Base-by-base conservation (phyloP, 2,888 invertebrate species). In the Branchellion lobata region DNA sequence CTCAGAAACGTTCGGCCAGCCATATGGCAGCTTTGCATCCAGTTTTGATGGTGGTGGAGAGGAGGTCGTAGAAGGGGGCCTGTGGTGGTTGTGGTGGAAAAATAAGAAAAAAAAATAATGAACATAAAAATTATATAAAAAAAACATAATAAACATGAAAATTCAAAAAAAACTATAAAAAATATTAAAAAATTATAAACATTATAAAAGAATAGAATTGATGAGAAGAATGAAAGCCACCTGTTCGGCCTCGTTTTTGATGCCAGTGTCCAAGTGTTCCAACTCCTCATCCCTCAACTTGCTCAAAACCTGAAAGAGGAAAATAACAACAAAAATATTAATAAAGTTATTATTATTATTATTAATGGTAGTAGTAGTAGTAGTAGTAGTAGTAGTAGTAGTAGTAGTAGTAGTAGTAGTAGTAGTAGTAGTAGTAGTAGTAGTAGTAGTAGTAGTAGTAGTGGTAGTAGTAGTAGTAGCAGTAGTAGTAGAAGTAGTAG, bases 281-380 rank as follows among this genome's bases (percentile, higher is more conserved):
- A 96, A 93, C 86, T 99, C 99, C 86, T 99, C 99, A 87, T 99
- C 95, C 34, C 98, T 91, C 88, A 96, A 94, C 86, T 92, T 91
- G 81, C 92, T 93, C 83, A 99, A 84, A 5, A 85, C 86, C 86
- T 88, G 83, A 53, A 81, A 78, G n/a, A n/a, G n/a, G n/a, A n/a
- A n/a, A 72, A 34, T 27, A 51, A 74, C 51, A 14, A 51, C 51
- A 51, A n/a, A n/a, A 65, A 21, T 65, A 65, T 5, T 65, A 65
- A 21, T 27, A 65, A 21, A 11, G 21, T 5, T 29, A 65, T 5
- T 65, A 65, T 3, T 27, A 21, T 5, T n/a, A 65, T 5, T 65
- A 65, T 5, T 65, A 27, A 21, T 65, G 8, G 29, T 65, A 65
- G 29, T 65, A 65, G 65, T 65, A 65, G n/a, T 65, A 65, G 29